phyloP scores from a whole-genome alignment of 2,797 vertebrate species.

The Hippocampus kuda region DNA sequence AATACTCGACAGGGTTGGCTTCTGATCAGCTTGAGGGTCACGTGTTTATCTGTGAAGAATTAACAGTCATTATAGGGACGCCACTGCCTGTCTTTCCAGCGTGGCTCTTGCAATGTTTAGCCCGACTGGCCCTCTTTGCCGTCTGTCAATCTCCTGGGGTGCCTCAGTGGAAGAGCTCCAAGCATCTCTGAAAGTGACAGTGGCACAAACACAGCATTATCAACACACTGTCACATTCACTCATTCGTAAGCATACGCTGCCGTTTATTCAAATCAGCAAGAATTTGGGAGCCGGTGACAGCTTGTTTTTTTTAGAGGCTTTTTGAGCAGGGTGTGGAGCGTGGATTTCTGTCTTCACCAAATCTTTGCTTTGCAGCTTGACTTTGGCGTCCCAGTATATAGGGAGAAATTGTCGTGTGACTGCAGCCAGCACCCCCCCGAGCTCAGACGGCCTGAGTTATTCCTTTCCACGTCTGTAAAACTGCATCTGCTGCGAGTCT shows the following conservation, averaged over 20 bases:
- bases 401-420: conserved; percentile 37
- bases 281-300: conserved; percentile 46
- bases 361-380: conserved; percentile 56
- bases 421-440: conserved; percentile 39
- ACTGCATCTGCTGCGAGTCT: conserved; percentile 33
- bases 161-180: conserved; percentile 43
- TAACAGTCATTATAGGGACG: conserved; percentile 40
- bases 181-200: conserved; percentile 42
- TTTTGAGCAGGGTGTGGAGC: conserved; percentile 11
- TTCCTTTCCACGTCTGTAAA: conserved; percentile 45
- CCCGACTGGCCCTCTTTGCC: conserved; percentile 36
- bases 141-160: conserved; percentile 51
- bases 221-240: conserved; percentile 49
- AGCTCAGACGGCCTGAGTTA: conserved; percentile 44
- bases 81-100: conserved; percentile 32
- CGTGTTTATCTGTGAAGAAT: conserved; percentile 50
- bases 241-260: conserved; percentile 27
- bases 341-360: conserved; percentile 38
- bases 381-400: conserved; percentile 41
- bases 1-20: conserved; percentile 28
- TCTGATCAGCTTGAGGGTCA: conserved; percentile 34
- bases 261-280: conserved; percentile 55
- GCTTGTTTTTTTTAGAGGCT: conserved; percentile 42
- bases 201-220: conserved; percentile 59
- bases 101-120: conserved; percentile 23